Evolutionary conservation across 1,140 invertebrate species (phyloP).

Genomic region (Tyrophagus putrescentiae): DNA sequence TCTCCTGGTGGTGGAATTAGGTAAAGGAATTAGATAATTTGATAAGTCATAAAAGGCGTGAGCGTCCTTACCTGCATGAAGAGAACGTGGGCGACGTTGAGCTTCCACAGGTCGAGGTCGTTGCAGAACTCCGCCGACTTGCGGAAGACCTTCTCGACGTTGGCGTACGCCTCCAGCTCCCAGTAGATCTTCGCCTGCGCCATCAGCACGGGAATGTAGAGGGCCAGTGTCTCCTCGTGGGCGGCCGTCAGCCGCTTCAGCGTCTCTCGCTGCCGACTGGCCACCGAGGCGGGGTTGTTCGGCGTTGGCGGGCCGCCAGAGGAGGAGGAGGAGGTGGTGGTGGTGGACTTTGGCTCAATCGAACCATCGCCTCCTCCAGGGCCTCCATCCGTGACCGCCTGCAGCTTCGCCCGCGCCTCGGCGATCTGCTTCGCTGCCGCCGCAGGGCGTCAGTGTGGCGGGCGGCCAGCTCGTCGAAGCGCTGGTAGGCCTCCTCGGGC

Average conservation of each 20-base stretch:
- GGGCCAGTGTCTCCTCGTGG: slow-evolving; percentile 28
- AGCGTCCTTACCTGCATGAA: slow-evolving; percentile 65
- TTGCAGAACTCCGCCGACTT: slow-evolving; percentile 96
- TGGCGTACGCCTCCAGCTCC: slow-evolving; percentile 87
- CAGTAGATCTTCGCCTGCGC: slow-evolving; percentile 98
- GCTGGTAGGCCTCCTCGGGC: slow-evolving; percentile 88
- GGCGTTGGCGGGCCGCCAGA: too few species aligned
- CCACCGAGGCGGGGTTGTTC: slow-evolving; percentile 64
- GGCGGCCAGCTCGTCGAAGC: slow-evolving; percentile 85
- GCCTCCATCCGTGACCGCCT: slow-evolving; percentile 73
- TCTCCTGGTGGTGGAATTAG: slow-evolving; percentile 46
- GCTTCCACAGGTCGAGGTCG: slow-evolving; percentile 87
- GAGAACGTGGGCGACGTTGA: slow-evolving; percentile 94
- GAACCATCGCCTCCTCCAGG: too few species aligned
- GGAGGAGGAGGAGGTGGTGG: too few species aligned
- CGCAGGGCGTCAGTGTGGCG: slow-evolving; percentile 75
- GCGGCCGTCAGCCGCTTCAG: slow-evolving; percentile 49
- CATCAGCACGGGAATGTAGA: slow-evolving; percentile 84
- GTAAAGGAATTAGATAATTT: background rate
- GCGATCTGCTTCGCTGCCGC: slow-evolving; percentile 81
- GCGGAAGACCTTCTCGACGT: slow-evolving; percentile 84
- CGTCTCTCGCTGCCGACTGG: slow-evolving; percentile 83
- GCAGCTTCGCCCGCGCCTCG: slow-evolving; percentile 53
- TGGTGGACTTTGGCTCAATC: too few species aligned
- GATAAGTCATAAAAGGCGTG: too few species aligned